Percentiles rank a stretch among this genome's conserved stretches.
Evolutionary conservation across 2,113 vertebrate genomes (phyloP).

Genomic region (Marmota monax): DNA sequence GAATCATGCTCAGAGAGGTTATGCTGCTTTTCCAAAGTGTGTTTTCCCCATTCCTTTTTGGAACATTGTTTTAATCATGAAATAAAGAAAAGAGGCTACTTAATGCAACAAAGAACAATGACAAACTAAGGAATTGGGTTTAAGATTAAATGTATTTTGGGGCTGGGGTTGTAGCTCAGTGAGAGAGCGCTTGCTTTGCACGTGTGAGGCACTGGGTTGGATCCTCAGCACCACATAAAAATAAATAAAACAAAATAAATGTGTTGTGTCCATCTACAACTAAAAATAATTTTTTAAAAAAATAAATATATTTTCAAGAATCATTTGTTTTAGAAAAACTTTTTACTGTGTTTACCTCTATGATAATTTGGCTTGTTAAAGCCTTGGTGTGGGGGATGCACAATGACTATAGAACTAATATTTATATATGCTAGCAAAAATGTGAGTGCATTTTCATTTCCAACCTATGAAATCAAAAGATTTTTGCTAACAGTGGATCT

Average conservation of each 20-base stretch:
- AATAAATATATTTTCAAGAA: conserved; percentile 22
- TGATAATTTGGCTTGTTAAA: background rate
- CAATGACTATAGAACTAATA: background rate
- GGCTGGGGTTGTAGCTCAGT: too few species aligned
- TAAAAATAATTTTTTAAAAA: too few species aligned
- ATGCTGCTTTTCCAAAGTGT: background rate
- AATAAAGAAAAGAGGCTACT: background rate
- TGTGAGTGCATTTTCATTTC: background rate
- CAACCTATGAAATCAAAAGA: background rate
- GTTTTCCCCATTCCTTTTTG: background rate
- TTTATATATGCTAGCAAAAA: background rate
- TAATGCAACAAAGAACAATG: background rate
- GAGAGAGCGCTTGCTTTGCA: too few species aligned
- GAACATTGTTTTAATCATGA: background rate
- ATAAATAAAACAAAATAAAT: too few species aligned
- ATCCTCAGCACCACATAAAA: too few species aligned
- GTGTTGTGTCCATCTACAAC: too few species aligned
- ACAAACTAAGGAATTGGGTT: background rate
- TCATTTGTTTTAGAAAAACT: background rate
- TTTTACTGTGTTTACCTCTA: background rate
- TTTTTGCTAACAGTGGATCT: background rate
- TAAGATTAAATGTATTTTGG: background rate
- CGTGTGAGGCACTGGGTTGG: too few species aligned
- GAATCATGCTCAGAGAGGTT: background rate
- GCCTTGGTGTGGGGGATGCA: background rate